These are phyloP conservation scores for Styela clava DNA, from an alignment of 23 tunicate genomes.

Conservation along the genomic window DNA sequence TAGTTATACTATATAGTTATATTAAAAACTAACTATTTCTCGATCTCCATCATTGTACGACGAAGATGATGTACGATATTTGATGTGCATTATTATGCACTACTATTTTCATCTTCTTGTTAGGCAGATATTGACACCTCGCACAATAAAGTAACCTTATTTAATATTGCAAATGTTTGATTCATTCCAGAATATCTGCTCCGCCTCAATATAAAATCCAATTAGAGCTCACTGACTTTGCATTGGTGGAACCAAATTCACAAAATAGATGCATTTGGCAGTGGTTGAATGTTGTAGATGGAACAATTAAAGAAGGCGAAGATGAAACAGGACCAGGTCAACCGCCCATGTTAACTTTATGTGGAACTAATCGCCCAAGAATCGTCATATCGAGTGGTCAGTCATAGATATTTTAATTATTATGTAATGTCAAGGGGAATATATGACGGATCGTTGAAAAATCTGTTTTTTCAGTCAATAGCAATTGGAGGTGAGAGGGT, in stretches of 20 bases:
- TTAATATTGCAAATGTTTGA: too few species aligned
- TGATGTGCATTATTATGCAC: too few species aligned
- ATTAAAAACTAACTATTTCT: too few species aligned
- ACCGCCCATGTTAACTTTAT: conserved; percentile 16
- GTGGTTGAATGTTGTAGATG: conserved; percentile 19
- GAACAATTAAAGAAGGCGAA: neutral
- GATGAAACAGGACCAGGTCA: neutral
- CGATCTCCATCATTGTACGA: too few species aligned
- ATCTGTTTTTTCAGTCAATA: too few species aligned
- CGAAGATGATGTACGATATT: too few species aligned
- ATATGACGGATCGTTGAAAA: too few species aligned
- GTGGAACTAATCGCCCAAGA: conserved; percentile 10
- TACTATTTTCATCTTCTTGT: too few species aligned
- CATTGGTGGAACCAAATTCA: neutral
- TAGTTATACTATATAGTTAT: too few species aligned
- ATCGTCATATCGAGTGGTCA: neutral
- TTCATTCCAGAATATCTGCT: conserved; percentile 13
- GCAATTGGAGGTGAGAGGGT: too few species aligned
- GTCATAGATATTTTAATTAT: neutral
- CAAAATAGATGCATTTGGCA: conserved; percentile 21
- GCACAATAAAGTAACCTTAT: too few species aligned
- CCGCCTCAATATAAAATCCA: conserved; percentile 20
- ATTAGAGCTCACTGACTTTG: neutral
- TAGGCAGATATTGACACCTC: too few species aligned
- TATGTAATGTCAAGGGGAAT: neutral